Evolutionary conservation across 2,113 vertebrate species (phyloP), one percentile per base, ranked within the genome.

Genomic region (Trichomycterus rosablanca): DNA sequence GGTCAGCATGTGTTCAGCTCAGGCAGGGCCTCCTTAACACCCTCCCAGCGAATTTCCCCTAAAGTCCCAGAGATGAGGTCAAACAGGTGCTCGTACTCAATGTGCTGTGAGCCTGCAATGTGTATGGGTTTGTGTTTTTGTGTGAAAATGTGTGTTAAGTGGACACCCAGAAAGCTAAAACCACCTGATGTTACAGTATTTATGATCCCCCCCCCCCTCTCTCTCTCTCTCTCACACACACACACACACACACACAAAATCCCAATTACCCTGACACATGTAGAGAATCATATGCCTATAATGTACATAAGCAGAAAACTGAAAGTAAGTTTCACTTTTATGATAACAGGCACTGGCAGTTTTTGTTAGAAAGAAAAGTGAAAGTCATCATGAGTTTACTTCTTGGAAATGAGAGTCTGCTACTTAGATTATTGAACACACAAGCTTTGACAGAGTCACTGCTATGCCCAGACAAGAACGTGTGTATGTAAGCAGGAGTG

Each of bases 1-100:
- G 34, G 40, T 54, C 43, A 65, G 15, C 61, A 70, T 53, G 48
- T 28, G 19, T 18, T 32, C 15, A 58, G 37, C 5, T 35, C 39
- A 42, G 4, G 32, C 32, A 59, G 48, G 54, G 40, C 39, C 49
- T 16, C 61, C 15, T 35, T 7, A 24, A 24, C 40, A 34, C 39
- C 35, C 39, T 11, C 24, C 15, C 20, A 51, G 19, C 30, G 7
- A 23, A 5, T 28, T 55, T 50, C 67, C 42, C 23, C 15, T 12
- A 52, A 14, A 45, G 50, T 22, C 22, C 32, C 22, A 15, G 40
- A 59, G 26, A 52, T 16, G 37, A 63, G 30, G 24, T 3, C 30
- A 62, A 19, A 62, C 55, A 42, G 40, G 43, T 45, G 53, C 22
- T 23, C 44, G 9, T 23, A 54, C 23, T n/a, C n/a, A n/a, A n/a